phyloP scores from a whole-genome alignment of 1,140 invertebrate species.

The Batillaria attramentaria region DNA sequence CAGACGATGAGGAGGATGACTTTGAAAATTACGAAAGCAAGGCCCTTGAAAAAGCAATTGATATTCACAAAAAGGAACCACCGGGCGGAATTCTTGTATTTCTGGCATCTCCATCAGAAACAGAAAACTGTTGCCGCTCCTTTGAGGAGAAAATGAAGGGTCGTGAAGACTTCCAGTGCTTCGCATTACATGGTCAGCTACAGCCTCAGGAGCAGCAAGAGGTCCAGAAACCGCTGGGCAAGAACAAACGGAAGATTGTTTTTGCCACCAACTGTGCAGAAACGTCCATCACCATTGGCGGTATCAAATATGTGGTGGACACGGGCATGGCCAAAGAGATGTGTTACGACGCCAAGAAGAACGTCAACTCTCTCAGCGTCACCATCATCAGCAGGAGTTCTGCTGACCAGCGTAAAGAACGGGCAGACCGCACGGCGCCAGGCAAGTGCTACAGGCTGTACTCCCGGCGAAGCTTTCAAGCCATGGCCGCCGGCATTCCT shows the following conservation, averaged over 20 bases:
- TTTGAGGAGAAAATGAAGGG: slow-evolving; percentile 31
- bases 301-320: slow-evolving; percentile 65
- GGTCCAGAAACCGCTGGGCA: slow-evolving; percentile 50
- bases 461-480: slow-evolving; percentile 45
- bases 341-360: slow-evolving; percentile 57
- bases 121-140: slow-evolving; percentile 52
- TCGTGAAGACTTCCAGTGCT: slow-evolving; percentile 37
- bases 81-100: slow-evolving; percentile 96
- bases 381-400: slow-evolving; percentile 56
- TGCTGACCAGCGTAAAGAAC: slow-evolving; percentile 65
- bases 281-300: slow-evolving; percentile 67
- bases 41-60: slow-evolving; percentile 92
- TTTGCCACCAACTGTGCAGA: slow-evolving; percentile 69
- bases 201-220: slow-evolving; percentile 94
- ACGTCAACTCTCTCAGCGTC: slow-evolving; percentile 51
- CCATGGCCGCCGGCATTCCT: slow-evolving; percentile 49
- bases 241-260: slow-evolving; percentile 59
- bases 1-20: slow-evolving; percentile 85
- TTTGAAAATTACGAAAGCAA: slow-evolving; percentile 91
- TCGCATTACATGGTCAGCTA: slow-evolving; percentile 93
- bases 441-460: slow-evolving; percentile 64
- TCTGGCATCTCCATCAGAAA: slow-evolving; percentile 78
- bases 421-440: slow-evolving; percentile 58
- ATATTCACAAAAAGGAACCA: slow-evolving; percentile 93
- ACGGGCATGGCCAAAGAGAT: slow-evolving; percentile 63